phyloP scores from a whole-genome alignment of 2,888 invertebrate species.

The Sepioteuthis lessoniana region DNA sequence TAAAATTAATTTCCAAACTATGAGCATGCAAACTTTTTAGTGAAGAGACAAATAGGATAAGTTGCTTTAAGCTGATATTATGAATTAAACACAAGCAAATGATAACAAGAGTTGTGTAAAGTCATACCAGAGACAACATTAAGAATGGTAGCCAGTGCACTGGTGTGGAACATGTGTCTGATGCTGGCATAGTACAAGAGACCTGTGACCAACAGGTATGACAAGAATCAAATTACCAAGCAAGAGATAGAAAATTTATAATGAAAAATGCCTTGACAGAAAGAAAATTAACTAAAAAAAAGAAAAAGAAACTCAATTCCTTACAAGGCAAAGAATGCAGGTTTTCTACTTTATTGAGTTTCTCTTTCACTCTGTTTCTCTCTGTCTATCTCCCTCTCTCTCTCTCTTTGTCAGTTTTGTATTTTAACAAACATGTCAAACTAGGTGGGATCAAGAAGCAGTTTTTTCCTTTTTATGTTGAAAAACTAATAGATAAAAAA shows the following conservation, averaged over 20 bases:
- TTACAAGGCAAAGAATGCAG: neutral
- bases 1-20: neutral
- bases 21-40: neutral
- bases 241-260: neutral
- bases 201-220: neutral
- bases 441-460: neutral
- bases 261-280: neutral
- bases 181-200: conserved; percentile 2
- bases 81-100: neutral
- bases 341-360: neutral
- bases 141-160: neutral
- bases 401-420: neutral
- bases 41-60: neutral
- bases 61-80: neutral
- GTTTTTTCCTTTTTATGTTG: too few species aligned
- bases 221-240: neutral
- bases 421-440: neutral
- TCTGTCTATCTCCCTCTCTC: too few species aligned
- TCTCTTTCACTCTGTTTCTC: too few species aligned
- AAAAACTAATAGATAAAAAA: too few species aligned
- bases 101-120: neutral
- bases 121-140: neutral
- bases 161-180: neutral
- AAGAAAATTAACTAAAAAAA: neutral
- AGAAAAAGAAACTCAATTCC: neutral